Conservation (phyloP, 2,113 vertebrate genomes). For the Tichodroma muraria region DNA sequence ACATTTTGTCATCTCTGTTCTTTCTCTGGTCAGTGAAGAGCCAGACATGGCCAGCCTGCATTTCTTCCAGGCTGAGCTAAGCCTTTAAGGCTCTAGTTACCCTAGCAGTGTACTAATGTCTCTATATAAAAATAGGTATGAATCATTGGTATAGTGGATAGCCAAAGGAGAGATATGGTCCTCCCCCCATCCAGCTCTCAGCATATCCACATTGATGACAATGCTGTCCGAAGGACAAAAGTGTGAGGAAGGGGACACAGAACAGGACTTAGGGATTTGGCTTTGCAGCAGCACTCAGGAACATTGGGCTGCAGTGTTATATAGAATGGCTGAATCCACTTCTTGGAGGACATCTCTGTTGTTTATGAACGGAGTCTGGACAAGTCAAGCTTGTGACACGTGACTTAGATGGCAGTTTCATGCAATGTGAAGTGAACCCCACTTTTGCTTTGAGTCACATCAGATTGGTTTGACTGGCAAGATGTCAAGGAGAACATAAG, state of each 20-base stretch:
- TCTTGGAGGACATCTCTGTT: not conserved
- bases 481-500: not conserved
- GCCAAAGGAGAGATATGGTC: not conserved
- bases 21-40: not conserved
- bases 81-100: not conserved
- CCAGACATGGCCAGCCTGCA: not conserved
- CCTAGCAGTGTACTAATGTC: not conserved
- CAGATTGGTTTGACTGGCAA: not conserved
- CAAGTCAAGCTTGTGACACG: not conserved
- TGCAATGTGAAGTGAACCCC: not conserved
- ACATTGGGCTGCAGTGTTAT: not conserved
- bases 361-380: not conserved
- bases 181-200: not conserved
- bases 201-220: not conserved
- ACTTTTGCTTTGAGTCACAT: not conserved
- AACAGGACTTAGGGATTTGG: not conserved
- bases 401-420: not conserved
- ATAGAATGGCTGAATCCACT: not conserved
- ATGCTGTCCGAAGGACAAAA: not conserved
- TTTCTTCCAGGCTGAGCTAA: not conserved
- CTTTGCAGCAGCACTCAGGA: not conserved
- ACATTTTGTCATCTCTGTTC: not conserved
- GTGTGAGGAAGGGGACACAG: not conserved
- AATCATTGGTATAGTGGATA: not conserved
- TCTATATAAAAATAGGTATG: not conserved